Percentiles rank a stretch among this genome's conserved stretches.
phyloP scores from a whole-genome alignment of 23 tunicate species.

The Pegea sp. region DNA sequence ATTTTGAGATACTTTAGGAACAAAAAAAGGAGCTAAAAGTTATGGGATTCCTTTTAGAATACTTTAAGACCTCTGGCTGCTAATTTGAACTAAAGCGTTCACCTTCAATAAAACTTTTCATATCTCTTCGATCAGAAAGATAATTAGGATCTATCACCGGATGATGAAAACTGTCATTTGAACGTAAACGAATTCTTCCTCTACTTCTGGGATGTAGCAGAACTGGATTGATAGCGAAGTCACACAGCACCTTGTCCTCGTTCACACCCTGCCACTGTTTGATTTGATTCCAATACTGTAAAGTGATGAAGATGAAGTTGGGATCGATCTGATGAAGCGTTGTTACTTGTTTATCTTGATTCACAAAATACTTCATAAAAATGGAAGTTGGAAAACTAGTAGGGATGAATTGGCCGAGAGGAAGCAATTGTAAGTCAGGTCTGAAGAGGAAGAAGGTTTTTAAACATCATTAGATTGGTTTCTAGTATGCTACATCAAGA shows the following conservation, averaged over 20 bases:
- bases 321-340: no score
- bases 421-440: not conserved
- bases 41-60: no score
- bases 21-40: no score
- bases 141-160: constrained; percentile 33
- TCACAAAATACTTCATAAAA: not conserved
- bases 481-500: no score
- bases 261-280: not conserved
- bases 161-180: constrained; percentile 6
- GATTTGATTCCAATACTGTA: no score
- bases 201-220: constrained; percentile 19
- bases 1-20: no score
- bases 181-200: constrained; percentile 8
- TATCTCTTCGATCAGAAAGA: constrained; percentile 11
- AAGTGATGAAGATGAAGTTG: no score
- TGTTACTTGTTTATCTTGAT: not conserved
- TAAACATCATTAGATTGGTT: no score
- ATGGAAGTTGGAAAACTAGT: not conserved
- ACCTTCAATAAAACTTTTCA: constrained; percentile 20
- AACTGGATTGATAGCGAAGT: constrained; percentile 3
- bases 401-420: not conserved
- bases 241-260: not conserved
- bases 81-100: no score
- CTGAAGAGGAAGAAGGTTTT: not conserved
- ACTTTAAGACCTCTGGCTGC: no score